Base-by-base conservation (phyloP, 2,113 vertebrate genomes). In the Protomyctophum bolini region DNA sequence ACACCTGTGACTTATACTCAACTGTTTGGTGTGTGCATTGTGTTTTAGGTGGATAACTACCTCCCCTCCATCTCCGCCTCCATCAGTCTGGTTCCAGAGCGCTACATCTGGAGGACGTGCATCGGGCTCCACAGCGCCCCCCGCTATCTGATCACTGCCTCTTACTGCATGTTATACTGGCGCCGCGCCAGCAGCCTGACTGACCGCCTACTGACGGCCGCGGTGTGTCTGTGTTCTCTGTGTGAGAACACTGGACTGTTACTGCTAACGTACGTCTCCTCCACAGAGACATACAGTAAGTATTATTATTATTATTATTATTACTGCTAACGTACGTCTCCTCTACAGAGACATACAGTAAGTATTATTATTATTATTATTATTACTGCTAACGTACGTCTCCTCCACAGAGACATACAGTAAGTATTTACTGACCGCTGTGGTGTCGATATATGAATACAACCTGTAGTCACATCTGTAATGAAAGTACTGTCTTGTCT, bases 51-150 rank as follows among this genome's bases (percentile, higher is more conserved):
- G 2, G 67, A 91, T 1, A 99, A 99, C 91, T 98, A 97, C 90
- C 95, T 99, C 9, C 98, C 98, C 0, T 99, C 98, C 28, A 96
- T 99, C 91, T 99, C 97, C 4, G 93, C 96, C 0, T 95, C 97
- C 47, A 97, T 99, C n/a, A 95, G 94, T 0, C 94, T 92, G 15
- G 87, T 94, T 0, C 97, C 97, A 0, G 95, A 97, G 89, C 93
- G 96, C 51, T 99, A 98, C 57, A 93, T 98, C 59, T 98, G 98
- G 97, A 94, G 96, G 6, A 90, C 96, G 80, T 96, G 95, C 88
- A 93, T 99, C 3, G 96, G 93, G 3, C 90, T 99, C 49, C 98
- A 99, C 86, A 95, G 96, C 0, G 97, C 96, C 0, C 97, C 98
- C 0, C 95, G 98, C 1, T 89, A 95, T 71, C 88, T 99, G 59